A percentile compares a stretch with the other conserved stretches of the same genome.
phyloP scores from a whole-genome alignment of 2,113 vertebrate genomes.

The Erythrolamprus reginae region DNA sequence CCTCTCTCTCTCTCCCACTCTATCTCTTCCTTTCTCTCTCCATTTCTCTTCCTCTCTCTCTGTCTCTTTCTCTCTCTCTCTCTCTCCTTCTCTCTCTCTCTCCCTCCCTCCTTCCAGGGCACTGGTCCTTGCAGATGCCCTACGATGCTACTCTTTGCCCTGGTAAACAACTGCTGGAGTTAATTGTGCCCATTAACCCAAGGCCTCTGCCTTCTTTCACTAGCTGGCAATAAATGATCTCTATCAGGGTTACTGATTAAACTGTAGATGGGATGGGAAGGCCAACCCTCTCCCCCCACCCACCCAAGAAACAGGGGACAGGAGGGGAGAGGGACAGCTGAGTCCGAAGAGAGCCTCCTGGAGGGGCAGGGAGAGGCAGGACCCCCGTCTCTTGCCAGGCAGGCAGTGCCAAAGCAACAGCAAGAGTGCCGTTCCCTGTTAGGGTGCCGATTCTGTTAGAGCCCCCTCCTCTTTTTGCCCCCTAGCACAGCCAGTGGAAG shows the following conservation, averaged over 20 bases:
- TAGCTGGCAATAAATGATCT: constrained; percentile 26
- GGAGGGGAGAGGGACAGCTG: background rate
- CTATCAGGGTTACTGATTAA: constrained; percentile 71
- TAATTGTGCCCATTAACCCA: constrained; percentile 60
- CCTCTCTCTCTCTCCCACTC: too few species aligned
- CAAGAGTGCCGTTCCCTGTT: background rate
- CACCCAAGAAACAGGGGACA: background rate
- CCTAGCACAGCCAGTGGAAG: background rate
- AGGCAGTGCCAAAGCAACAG: background rate
- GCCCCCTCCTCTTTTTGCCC: background rate
- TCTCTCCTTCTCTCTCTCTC: background rate
- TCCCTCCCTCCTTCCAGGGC: background rate
- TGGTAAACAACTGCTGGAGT: constrained; percentile 43
- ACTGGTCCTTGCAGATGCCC: constrained; percentile 53
- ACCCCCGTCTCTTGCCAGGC: background rate
- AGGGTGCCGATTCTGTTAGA: background rate
- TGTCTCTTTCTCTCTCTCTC: too few species aligned
- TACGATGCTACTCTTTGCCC: constrained; percentile 64
- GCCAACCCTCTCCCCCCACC: background rate
- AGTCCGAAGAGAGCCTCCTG: background rate
- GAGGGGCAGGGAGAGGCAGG: background rate
- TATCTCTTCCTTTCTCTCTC: too few species aligned
- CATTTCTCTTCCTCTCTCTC: too few species aligned
- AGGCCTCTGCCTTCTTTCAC: constrained; percentile 58
- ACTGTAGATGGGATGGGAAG: background rate